Percentiles rank a stretch among this genome's conserved stretches.
These are phyloP conservation scores for Lasioglossum marginatum DNA, from an alignment of 2,888 invertebrate genomes.

Conservation along the genomic window DNA sequence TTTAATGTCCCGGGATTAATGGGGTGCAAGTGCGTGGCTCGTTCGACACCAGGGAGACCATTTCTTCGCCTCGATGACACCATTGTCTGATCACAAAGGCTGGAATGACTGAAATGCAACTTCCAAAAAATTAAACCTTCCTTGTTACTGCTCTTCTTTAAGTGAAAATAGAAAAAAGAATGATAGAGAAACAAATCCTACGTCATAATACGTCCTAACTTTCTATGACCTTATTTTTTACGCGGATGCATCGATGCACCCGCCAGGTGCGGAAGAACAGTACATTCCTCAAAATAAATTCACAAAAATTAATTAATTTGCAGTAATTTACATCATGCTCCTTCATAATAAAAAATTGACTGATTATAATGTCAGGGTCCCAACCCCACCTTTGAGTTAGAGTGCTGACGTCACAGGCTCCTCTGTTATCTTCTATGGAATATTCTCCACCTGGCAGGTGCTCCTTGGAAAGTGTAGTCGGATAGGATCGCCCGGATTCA, in stretches of 20 bases:
- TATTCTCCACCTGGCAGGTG: slow-evolving; percentile 13
- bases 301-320: neutral
- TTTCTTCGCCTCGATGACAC: slow-evolving; percentile 13
- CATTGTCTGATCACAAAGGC: slow-evolving; percentile 2
- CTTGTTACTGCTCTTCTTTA: too few species aligned
- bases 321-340: neutral
- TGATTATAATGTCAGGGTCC: neutral
- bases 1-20: slow-evolving; percentile 54
- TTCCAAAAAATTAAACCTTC: neutral
- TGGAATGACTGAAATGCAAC: neutral
- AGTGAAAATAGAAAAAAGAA: too few species aligned
- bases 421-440: neutral
- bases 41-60: neutral
- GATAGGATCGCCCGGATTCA: slow-evolving; percentile 26
- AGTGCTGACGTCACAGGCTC: neutral
- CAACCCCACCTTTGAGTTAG: neutral
- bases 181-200: too few species aligned
- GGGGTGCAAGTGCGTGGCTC: slow-evolving; percentile 26
- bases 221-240: too few species aligned
- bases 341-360: neutral
- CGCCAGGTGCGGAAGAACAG: too few species aligned
- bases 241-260: too few species aligned
- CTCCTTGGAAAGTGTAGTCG: slow-evolving; percentile 56
- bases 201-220: too few species aligned
- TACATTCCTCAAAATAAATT: too few species aligned